Evolutionary conservation across 2,888 invertebrate species (phyloP).

Genomic region (Cerceris rybyensis): DNA sequence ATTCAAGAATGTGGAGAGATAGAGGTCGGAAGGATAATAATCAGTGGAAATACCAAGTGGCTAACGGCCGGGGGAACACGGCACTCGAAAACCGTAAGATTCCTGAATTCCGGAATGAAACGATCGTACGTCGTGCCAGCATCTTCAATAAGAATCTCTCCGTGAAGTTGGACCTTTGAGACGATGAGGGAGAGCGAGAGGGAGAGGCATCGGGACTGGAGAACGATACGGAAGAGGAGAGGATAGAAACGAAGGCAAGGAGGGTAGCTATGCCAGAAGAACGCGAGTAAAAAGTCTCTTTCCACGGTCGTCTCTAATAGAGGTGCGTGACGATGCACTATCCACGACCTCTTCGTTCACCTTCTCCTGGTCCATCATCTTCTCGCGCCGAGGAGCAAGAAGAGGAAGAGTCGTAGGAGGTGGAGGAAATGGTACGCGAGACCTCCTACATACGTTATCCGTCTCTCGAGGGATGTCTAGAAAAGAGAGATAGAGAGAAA

Average conservation of each 20-base stretch:
- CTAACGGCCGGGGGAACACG: too few species aligned
- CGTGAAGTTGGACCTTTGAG: too few species aligned
- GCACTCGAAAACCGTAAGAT: not conserved
- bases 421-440: constrained; percentile 15
- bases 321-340: constrained; percentile 74
- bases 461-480: constrained; percentile 28
- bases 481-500: constrained; percentile 6
- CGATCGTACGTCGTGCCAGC: too few species aligned
- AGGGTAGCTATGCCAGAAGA: constrained; percentile 46
- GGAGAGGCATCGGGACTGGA: not conserved
- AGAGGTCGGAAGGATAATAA: too few species aligned
- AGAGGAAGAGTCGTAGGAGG: too few species aligned
- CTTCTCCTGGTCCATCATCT: constrained; percentile 40
- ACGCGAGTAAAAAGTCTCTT: constrained; percentile 67
- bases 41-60: too few species aligned
- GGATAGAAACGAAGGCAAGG: not conserved
- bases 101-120: not conserved
- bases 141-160: too few species aligned
- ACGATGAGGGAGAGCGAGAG: not conserved
- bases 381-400: constrained; percentile 21
- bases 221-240: not conserved
- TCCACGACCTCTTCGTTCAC: constrained; percentile 62
- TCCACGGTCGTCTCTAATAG: constrained; percentile 71
- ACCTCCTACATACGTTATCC: constrained; percentile 39
- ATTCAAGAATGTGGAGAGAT: too few species aligned